A percentile compares a stretch with the other conserved stretches of the same genome.
Conservation (phyloP, 2,113 vertebrate genomes). For the Helogale parvula region DNA sequence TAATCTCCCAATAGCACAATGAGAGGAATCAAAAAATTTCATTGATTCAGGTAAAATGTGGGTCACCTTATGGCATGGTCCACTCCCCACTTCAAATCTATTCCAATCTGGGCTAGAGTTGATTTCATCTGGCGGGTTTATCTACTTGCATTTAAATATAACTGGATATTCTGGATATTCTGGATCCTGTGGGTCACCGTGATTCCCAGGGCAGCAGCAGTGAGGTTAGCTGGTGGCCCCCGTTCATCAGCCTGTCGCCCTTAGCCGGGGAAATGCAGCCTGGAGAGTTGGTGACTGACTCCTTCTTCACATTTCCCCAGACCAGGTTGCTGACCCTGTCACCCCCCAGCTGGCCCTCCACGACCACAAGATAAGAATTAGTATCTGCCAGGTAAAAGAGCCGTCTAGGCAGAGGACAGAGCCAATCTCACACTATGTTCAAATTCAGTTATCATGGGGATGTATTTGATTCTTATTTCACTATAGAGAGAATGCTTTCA, state of each 20-base stretch:
- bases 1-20: not conserved
- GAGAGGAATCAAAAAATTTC: not conserved
- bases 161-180: too few relatives aligned
- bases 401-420: not conserved
- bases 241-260: not conserved
- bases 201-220: not conserved
- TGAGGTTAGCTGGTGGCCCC: too few relatives aligned
- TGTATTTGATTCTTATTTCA: not conserved
- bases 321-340: too few relatives aligned
- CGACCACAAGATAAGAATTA: not conserved
- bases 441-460: not conserved
- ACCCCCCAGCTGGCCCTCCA: rapidly evolving
- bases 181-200: not conserved
- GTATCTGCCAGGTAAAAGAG: not conserved
- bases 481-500: not conserved
- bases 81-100: not conserved
- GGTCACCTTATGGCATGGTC: not conserved
- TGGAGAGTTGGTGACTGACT: not conserved
- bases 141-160: not conserved
- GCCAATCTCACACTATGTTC: not conserved
- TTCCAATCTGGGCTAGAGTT: not conserved
- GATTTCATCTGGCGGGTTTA: not conserved
- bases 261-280: rapidly evolving
- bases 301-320: not conserved
- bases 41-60: not conserved